A percentile compares a stretch with the other conserved stretches of the same genome.
Evolutionary conservation across 2,113 vertebrate species (phyloP).

Genomic region (Protobothrops flavoviridis): DNA sequence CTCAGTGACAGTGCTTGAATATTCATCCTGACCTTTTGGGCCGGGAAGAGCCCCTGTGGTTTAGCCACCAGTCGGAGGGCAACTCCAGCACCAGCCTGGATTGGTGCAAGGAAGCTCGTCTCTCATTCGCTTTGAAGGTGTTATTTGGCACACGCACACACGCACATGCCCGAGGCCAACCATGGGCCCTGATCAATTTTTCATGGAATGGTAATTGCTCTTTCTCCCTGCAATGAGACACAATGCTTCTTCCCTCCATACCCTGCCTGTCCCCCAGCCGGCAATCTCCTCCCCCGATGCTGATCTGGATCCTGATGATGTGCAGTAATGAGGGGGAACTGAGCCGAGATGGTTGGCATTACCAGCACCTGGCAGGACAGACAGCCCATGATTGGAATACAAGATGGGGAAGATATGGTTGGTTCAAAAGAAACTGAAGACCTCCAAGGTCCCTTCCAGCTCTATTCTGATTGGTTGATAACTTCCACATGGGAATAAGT

Average conservation of each 20-base stretch:
- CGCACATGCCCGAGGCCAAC: slow-evolving; percentile 49
- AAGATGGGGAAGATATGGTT: not conserved
- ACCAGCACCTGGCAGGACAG: not conserved
- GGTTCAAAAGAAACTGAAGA: not conserved
- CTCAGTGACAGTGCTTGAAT: slow-evolving; percentile 33
- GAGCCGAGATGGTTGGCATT: not conserved
- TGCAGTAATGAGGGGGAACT: not conserved
- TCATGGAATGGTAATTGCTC: slow-evolving; percentile 68
- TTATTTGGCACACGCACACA: slow-evolving; percentile 24
- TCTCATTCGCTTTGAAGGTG: slow-evolving; percentile 63
- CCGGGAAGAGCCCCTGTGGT: slow-evolving; percentile 16
- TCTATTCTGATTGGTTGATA: too few relatives aligned
- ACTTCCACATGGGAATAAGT: too few relatives aligned
- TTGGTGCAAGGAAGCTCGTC: slow-evolving; percentile 44
- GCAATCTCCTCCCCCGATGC: not conserved
- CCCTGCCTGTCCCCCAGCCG: not conserved
- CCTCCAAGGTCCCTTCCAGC: too few relatives aligned
- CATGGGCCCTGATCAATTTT: slow-evolving; percentile 61
- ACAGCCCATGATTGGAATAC: not conserved
- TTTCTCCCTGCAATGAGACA: slow-evolving; percentile 18
- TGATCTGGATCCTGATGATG: not conserved
- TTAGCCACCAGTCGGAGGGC: not conserved
- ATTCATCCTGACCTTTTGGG: slow-evolving; percentile 34
- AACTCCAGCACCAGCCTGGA: slow-evolving; percentile 1
- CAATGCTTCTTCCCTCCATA: not conserved